Base-by-base conservation (phyloP, 2,797 vertebrate genomes). In the Heliangelus exortis region DNA sequence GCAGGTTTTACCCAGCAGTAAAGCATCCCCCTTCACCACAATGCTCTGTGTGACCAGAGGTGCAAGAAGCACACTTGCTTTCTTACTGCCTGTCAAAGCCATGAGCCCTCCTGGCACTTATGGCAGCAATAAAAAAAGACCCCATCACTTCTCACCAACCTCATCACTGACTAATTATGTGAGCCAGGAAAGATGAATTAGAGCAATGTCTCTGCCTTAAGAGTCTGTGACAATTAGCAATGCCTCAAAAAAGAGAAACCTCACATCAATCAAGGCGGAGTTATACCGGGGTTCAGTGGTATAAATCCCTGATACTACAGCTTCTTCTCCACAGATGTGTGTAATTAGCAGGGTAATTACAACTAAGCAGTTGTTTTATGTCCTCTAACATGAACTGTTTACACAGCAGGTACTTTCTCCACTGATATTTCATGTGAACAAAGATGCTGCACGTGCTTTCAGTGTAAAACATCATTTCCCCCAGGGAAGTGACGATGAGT, bases 291-390 rank as follows among this genome's bases (percentile, higher is more conserved):
- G 48, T 28, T 59, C 47, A 62, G 26, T 8, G 34, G 47, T 21
- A 67, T 61, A 87, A 94, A 93, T n/a, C 87, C 36, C 0, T 18
- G 74, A 47, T 1, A 16, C 31, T 19, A 18, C 20, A 34, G 84
- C 4, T 55, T 87, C 76, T 78, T 69, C 53, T 74, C 61, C 89
- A 74, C 4, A 29, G 63, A 22, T 20, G n/a, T 1, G 3, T 74
- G 47, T 65, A 90, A 93, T 61, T 65, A 92, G 65, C 51, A 76
- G 53, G 26, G 69, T 93, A 90, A 94, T 92, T 80, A 77, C 58
- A 94, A 75, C 66, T 16, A 50, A 33, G 39, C n/a, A 50, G 68
- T 28, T 77, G 59, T 43, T 93, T 57, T 45, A 85, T 29, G 58
- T 41, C 54, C 82, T 78, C 7, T 45, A 68, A 81, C 2, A 4